Base-by-base conservation (phyloP, 2,888 invertebrate species). In the Amphimallon solstitiale region DNA sequence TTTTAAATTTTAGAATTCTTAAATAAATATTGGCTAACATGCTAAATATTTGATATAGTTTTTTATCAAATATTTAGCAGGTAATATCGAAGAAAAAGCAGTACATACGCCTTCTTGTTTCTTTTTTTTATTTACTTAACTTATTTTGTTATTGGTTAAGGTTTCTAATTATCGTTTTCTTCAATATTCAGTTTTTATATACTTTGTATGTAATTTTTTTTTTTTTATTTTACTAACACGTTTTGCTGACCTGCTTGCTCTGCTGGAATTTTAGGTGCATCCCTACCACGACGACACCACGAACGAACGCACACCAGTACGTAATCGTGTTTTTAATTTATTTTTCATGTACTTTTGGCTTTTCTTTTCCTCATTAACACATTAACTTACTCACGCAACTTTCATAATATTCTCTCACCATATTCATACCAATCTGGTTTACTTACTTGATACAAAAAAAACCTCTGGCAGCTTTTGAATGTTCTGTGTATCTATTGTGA, bases 231-330 rank as follows among this genome's bases (percentile, higher is more conserved):
- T 84, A 83, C 86, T 86, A 84, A 78, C 85, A 85, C 85, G 86
- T 85, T 88, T 87, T 84, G 87, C 87, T 88, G 87, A 86, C 84
- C 85, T 85, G 85, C 84, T 84, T 72, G 78, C 76, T 77, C 75
- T 75, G 67, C 70, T 67, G 67, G 66, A 54, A 51, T 80, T 82
- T 83, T 83, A 78, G 71, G 71, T 70, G 37, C 48, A 49, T 56
- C 52, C 10, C 14, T 29, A 17, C 51, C 46, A 62, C 29, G 45
- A 46, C 29, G 29, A 46, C 48, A 29, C 49, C 19, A 35, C 56
- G 48, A 56, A 14, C 40, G 66, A 66, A 46, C 48, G 43, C 77
- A 87, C 87, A 75, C 90, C 90, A 84, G 90, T 91, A 90, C 87
- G 90, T 68, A 65, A 56, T 40, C 48, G 19, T 65, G 43, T 51